Percentiles rank a stretch among this genome's conserved stretches.
These are phyloP conservation scores for Bombyx huttoni DNA, from an alignment of 2,888 invertebrate genomes.

Conservation along the genomic window DNA sequence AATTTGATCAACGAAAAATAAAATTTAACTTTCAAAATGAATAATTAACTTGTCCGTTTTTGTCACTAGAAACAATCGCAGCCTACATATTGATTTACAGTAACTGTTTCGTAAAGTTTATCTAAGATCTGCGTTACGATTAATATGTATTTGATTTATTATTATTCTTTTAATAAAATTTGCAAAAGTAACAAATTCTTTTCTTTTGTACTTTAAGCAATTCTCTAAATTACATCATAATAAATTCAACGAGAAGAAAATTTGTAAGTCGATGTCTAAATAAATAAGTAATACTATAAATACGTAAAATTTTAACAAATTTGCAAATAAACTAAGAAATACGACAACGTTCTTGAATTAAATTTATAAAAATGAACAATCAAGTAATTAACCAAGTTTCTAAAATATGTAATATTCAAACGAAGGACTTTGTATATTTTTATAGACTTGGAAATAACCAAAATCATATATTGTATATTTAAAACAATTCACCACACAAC, in stretches of 20 bases:
- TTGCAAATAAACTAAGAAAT: constrained; percentile 69
- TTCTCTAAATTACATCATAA: constrained; percentile 73
- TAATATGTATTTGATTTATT: constrained; percentile 61
- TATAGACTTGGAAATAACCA: constrained; percentile 22
- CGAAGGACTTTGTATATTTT: constrained; percentile 25
- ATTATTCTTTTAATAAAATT: constrained; percentile 71
- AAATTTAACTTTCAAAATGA: constrained; percentile 37
- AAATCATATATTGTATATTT: constrained; percentile 20
- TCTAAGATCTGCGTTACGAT: constrained; percentile 49
- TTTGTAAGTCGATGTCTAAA: constrained; percentile 59
- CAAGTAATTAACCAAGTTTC: constrained; percentile 44
- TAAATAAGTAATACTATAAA: constrained; percentile 50
- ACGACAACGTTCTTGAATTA: constrained; percentile 65
- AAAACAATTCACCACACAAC: constrained; percentile 36
- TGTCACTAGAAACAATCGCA: constrained; percentile 39
- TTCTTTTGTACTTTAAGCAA: constrained; percentile 78
- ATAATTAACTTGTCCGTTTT: constrained; percentile 23
- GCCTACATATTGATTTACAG: constrained; percentile 54
- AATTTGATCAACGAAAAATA: constrained; percentile 46
- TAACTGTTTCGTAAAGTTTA: constrained; percentile 63
- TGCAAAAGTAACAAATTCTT: constrained; percentile 80
- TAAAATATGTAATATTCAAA: constrained; percentile 66
- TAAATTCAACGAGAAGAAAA: constrained; percentile 58
- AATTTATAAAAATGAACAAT: constrained; percentile 59
- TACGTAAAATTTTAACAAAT: constrained; percentile 66